Evolutionary conservation across 2,888 invertebrate genomes (phyloP).

Genomic region (Fragum whitleyi): DNA sequence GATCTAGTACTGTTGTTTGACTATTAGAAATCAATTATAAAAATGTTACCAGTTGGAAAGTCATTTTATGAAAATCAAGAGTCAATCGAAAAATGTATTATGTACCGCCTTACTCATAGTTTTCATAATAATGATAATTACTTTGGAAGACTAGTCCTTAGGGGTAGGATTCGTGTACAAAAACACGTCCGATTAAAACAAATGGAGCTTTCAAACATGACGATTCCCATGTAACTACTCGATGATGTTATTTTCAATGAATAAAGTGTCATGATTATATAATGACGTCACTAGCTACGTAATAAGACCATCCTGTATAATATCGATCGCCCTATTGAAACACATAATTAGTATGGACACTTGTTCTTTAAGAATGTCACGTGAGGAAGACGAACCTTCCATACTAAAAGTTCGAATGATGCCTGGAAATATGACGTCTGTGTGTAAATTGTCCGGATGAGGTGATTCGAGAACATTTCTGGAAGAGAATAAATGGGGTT

Average conservation of each 20-base stretch:
- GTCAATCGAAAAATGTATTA: too few relatives aligned
- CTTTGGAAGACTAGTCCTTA: too few relatives aligned
- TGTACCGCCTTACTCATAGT: too few relatives aligned
- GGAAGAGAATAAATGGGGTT: conserved; percentile 45
- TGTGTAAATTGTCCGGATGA: conserved; percentile 75
- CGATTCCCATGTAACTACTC: background rate
- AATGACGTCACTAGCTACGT: conserved; percentile 26
- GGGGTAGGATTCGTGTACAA: too few relatives aligned
- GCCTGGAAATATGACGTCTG: conserved; percentile 78
- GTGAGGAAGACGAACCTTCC: conserved; percentile 49
- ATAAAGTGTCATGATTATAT: background rate
- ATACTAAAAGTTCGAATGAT: conserved; percentile 60
- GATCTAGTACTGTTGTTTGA: too few relatives aligned
- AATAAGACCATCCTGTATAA: conserved; percentile 55
- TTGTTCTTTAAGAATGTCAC: conserved; percentile 63
- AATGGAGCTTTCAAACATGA: background rate
- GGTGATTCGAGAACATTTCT: conserved; percentile 79
- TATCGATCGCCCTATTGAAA: conserved; percentile 64
- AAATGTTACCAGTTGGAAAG: too few relatives aligned
- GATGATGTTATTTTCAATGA: background rate
- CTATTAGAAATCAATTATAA: too few relatives aligned
- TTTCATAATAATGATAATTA: too few relatives aligned
- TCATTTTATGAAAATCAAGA: too few relatives aligned
- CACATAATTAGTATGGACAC: conserved; percentile 63
- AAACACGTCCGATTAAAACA: too few relatives aligned